These are phyloP conservation scores for Pygoscelis antarcticus DNA, from an alignment of 2,113 vertebrate species.

Conservation along the genomic window DNA sequence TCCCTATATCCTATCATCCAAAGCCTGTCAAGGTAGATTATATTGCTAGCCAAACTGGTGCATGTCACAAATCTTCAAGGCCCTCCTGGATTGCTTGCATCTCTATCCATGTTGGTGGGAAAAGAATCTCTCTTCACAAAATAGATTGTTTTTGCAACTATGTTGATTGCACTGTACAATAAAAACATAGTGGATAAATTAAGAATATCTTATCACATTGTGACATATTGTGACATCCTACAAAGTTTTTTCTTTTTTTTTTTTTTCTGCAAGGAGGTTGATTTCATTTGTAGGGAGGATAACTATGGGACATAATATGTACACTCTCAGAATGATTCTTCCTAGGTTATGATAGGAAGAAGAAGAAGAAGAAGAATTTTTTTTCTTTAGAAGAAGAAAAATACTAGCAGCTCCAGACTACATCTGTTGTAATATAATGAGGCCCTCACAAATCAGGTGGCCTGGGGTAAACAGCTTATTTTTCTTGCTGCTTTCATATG, in stretches of 20 bases:
- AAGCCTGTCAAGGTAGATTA: background rate
- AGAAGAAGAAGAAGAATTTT: no score
- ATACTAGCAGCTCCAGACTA: background rate
- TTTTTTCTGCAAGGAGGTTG: accelerated
- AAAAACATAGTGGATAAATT: background rate
- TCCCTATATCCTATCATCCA: background rate
- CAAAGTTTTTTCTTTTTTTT: background rate
- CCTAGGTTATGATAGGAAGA: background rate
- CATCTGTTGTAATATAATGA: background rate
- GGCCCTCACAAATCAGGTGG: background rate
- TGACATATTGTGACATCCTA: background rate
- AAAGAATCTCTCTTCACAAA: background rate
- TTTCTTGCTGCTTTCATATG: constrained; percentile 34
- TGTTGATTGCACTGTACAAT: background rate
- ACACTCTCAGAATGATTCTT: background rate
- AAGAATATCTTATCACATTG: background rate
- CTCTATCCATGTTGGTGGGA: background rate
- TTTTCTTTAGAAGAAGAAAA: background rate
- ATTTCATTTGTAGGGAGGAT: background rate
- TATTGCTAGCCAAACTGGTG: background rate
- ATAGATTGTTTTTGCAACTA: background rate
- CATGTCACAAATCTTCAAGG: background rate
- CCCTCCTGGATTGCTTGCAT: background rate
- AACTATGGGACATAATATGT: background rate
- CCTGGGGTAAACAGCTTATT: constrained; percentile 9